Evolutionary conservation across 2,888 invertebrate species (phyloP).

Genomic region (Cryptus viduatorius): DNA sequence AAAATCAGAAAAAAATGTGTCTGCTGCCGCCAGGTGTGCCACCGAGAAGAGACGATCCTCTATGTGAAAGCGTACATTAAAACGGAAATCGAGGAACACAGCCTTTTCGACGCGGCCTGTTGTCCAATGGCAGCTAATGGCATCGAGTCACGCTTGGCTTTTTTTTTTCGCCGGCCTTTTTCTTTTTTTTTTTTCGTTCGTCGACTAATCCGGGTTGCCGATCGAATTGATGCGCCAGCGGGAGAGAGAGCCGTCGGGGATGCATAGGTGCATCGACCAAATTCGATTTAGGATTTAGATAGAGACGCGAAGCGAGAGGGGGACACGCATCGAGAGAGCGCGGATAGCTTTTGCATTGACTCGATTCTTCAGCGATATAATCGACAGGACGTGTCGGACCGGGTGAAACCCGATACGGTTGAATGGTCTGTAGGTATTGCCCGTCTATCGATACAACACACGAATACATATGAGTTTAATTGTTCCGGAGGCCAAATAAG

Average conservation of each 20-base stretch:
- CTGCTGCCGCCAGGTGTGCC: constrained; percentile 6
- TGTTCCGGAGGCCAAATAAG: constrained; percentile 63
- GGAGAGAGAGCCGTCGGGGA: constrained; percentile 40
- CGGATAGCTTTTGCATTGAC: constrained; percentile 51
- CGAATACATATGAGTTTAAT: constrained; percentile 58
- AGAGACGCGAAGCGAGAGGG: constrained; percentile 37
- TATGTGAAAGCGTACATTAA: constrained; percentile 37
- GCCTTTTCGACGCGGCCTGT: constrained; percentile 45
- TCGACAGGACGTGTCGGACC: constrained; percentile 67
- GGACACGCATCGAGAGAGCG: constrained; percentile 25
- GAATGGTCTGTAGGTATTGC: constrained; percentile 34
- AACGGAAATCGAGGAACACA: constrained; percentile 29
- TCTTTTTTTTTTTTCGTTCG: constrained; percentile 25
- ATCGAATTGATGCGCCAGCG: constrained; percentile 63
- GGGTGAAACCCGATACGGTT: constrained; percentile 67
- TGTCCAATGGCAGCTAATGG: constrained; percentile 36
- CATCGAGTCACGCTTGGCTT: constrained; percentile 34
- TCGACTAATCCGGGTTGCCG: constrained; percentile 62
- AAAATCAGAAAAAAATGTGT: neutral
- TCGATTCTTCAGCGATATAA: constrained; percentile 60
- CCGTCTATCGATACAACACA: neutral
- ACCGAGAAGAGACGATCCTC: constrained; percentile 27
- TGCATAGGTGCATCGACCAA: constrained; percentile 51
- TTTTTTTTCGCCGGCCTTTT: constrained; percentile 19
- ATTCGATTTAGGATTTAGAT: constrained; percentile 67